Conservation (phyloP, 2,113 vertebrate species). For the Xiphorhynchus elegans region DNA sequence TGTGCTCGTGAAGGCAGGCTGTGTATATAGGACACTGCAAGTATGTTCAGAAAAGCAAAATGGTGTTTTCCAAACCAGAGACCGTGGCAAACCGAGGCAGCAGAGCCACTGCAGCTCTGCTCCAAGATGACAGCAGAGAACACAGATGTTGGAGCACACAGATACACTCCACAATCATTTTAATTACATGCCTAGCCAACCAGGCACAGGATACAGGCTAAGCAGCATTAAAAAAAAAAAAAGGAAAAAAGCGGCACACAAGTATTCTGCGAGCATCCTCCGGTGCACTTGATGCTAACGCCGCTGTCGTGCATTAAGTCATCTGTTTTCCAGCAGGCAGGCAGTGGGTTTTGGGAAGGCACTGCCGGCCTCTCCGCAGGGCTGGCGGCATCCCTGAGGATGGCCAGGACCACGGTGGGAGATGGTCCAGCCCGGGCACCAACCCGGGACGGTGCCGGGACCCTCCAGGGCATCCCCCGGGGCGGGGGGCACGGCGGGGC, state of each 20-base stretch:
- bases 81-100: constrained; percentile 32
- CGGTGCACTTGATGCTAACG: neutral
- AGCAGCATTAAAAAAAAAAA: neutral
- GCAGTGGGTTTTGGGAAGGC: neutral
- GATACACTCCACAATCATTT: constrained; percentile 27
- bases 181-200: constrained; percentile 20
- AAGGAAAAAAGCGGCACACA: neutral
- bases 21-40: neutral
- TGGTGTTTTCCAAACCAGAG: constrained; percentile 53
- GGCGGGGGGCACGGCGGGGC: neutral
- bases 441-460: neutral
- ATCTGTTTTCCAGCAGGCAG: neutral
- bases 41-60: constrained; percentile 43
- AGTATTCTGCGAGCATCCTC: neutral
- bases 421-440: rapidly evolving
- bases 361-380: neutral
- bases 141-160: constrained; percentile 26
- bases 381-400: neutral
- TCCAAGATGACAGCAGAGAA: constrained; percentile 56
- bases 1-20: neutral
- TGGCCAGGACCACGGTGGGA: too few species aligned
- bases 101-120: constrained; percentile 58
- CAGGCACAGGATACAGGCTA: neutral
- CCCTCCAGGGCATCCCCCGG: neutral
- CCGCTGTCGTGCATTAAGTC: neutral